These are phyloP conservation scores for Sisyra terminalis DNA, from an alignment of 2,888 invertebrate genomes.

Conservation along the genomic window DNA sequence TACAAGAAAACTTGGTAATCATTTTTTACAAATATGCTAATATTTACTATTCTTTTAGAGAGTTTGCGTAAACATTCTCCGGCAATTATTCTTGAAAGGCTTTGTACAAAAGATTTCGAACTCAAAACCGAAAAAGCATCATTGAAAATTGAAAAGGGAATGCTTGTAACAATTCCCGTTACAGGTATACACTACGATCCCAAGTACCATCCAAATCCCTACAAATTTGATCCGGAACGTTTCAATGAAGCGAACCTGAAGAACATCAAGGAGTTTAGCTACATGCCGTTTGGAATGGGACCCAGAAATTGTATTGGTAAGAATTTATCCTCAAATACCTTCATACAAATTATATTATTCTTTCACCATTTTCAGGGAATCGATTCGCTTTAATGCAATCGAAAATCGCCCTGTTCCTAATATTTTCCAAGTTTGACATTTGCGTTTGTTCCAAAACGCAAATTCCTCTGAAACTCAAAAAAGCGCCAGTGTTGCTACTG, in stretches of 20 bases:
- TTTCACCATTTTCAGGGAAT: neutral
- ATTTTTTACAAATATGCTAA: neutral
- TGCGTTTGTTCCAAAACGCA: neutral
- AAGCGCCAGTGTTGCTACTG: neutral
- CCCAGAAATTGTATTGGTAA: conserved; percentile 4
- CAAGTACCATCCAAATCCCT: conserved; percentile 1
- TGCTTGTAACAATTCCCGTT: neutral
- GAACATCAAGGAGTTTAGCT: neutral
- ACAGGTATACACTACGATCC: neutral
- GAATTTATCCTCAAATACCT: neutral
- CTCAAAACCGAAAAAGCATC: neutral
- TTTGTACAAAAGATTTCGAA: neutral
- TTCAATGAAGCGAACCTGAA: neutral
- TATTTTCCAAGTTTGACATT: conserved; percentile 1
- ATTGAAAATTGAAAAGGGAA: neutral
- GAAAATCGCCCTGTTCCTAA: neutral
- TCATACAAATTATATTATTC: neutral
- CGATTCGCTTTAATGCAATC: neutral
- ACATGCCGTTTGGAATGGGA: neutral
- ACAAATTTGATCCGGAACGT: conserved; percentile 3
- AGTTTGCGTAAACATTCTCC: neutral
- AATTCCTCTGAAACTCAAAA: neutral
- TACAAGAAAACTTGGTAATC: no score
- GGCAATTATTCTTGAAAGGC: neutral
- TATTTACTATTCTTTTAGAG: neutral